A percentile compares a stretch with the other conserved stretches of the same genome.
Conservation (phyloP, 2,888 invertebrate species). For the Cyaniris semiargus region DNA sequence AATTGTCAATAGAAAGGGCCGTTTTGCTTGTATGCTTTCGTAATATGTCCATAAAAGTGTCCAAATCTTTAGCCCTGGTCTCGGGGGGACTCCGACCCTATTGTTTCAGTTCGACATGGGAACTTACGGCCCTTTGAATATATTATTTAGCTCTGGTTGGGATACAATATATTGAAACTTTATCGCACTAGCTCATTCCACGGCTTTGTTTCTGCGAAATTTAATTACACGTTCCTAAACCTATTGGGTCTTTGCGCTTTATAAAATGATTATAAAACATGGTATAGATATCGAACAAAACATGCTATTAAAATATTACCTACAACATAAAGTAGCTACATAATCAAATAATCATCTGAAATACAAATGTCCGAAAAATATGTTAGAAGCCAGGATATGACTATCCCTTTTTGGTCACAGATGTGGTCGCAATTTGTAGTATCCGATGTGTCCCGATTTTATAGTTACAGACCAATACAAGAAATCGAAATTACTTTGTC, state of each 20-base stretch:
- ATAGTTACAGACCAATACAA: neutral
- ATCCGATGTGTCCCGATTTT: neutral
- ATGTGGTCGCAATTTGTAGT: neutral
- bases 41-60: conserved; percentile 31
- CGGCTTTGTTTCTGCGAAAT: neutral
- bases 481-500: neutral
- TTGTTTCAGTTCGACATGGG: conserved; percentile 26
- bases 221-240: neutral
- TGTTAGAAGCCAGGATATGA: neutral
- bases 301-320: too few species aligned
- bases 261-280: too few species aligned
- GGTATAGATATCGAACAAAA: too few species aligned
- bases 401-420: neutral
- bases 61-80: conserved; percentile 30
- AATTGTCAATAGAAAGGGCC: conserved; percentile 4
- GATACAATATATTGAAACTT: conserved; percentile 30
- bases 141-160: conserved; percentile 29
- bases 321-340: too few species aligned
- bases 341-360: neutral
- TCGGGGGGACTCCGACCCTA: conserved; percentile 18
- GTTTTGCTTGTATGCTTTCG: conserved; percentile 24
- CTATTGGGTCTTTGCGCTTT: too few species aligned
- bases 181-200: neutral
- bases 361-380: neutral
- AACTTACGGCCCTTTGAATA: conserved; percentile 29